These are phyloP conservation scores for Syngnathus acus DNA, from an alignment of 2,797 vertebrate genomes.

Conservation along the genomic window DNA sequence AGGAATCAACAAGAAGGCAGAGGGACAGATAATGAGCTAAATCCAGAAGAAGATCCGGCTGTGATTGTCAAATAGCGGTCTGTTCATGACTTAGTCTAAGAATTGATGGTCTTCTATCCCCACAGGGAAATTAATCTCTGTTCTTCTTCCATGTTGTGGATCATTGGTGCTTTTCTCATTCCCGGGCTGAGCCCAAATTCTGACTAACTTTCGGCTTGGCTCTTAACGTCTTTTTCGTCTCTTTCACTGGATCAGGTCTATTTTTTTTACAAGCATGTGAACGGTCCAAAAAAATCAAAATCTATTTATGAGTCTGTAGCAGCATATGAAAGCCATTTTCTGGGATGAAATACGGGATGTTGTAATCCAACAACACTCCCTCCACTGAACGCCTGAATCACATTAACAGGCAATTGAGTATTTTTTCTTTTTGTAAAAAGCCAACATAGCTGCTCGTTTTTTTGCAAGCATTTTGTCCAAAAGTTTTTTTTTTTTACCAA, in stretches of 20 bases:
- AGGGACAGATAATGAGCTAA: constrained; percentile 52
- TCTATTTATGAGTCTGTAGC: background rate
- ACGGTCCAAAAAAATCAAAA: constrained; percentile 7
- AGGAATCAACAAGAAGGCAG: constrained; percentile 52
- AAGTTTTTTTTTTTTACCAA: background rate
- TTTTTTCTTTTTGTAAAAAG: constrained; percentile 1
- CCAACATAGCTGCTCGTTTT: background rate
- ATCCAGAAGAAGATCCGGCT: constrained; percentile 32
- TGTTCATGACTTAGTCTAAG: constrained; percentile 28
- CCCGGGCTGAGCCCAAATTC: constrained; percentile 2
- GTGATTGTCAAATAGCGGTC: constrained; percentile 22
- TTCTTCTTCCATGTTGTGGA: constrained; percentile 23
- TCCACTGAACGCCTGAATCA: background rate
- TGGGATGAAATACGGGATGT: constrained; percentile 1
- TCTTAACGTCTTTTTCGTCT: constrained; percentile 13
- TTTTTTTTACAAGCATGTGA: constrained; percentile 11
- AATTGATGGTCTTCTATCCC: constrained; percentile 35
- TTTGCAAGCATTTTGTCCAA: background rate
- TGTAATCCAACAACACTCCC: background rate
- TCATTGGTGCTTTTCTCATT: constrained; percentile 11
- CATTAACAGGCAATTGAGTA: background rate
- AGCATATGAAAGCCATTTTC: constrained; percentile 10
- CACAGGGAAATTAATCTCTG: constrained; percentile 14
- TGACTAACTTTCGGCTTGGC: constrained; percentile 6
- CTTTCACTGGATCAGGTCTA: constrained; percentile 8